These are phyloP conservation scores for Onychostoma macrolepis DNA, from an alignment of 2,113 vertebrate genomes.

Conservation along the genomic window DNA sequence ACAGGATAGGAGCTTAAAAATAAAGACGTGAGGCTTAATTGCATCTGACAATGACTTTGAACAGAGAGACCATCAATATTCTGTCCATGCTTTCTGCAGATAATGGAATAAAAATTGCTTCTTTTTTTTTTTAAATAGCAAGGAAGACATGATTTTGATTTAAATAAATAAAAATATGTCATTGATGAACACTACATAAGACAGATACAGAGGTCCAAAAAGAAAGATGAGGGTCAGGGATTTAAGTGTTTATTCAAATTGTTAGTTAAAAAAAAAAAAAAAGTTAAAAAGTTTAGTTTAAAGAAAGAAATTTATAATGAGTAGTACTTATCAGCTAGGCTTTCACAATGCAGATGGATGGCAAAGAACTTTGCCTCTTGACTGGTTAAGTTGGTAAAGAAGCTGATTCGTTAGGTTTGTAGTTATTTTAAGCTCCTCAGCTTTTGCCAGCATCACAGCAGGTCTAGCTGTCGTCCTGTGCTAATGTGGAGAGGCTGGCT, in stretches of 20 bases:
- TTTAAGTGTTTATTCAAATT: background rate
- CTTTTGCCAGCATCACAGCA: conserved; percentile 16
- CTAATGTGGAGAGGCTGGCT: conserved; percentile 28
- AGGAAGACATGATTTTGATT: background rate
- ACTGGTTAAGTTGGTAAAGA: conserved; percentile 20
- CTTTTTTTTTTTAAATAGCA: background rate
- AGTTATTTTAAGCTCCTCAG: background rate
- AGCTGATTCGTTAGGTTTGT: background rate
- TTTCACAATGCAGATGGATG: no score
- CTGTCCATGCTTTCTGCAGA: background rate
- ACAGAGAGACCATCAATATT: background rate
- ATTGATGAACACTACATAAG: background rate
- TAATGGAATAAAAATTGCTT: background rate
- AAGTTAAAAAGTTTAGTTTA: no score
- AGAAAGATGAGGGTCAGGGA: background rate
- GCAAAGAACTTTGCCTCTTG: background rate
- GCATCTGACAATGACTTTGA: background rate
- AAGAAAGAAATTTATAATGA: no score
- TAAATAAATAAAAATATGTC: background rate
- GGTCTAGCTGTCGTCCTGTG: background rate
- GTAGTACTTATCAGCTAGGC: no score
- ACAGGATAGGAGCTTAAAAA: background rate
- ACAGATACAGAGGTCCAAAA: background rate
- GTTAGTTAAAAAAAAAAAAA: no score
- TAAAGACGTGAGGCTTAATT: background rate